phyloP scores from a whole-genome alignment of 1,140 invertebrate species.

The Carposina sasakii region DNA sequence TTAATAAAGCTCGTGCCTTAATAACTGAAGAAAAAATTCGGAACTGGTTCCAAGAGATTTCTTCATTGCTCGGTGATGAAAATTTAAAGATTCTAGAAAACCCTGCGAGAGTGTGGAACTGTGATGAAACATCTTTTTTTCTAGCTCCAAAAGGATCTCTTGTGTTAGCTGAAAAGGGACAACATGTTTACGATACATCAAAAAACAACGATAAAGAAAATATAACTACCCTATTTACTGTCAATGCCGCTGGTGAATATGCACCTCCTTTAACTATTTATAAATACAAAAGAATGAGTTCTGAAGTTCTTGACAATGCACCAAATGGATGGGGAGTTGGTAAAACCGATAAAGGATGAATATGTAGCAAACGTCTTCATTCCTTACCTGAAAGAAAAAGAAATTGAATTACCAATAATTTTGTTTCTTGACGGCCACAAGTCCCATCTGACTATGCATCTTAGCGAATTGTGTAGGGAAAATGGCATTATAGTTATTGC shows the following conservation, averaged over 20 bases:
- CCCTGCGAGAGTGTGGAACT: constrained; percentile 28
- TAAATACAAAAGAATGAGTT: constrained; percentile 34
- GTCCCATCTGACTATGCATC: constrained; percentile 41
- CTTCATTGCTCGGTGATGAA: constrained; percentile 19
- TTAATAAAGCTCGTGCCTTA: constrained; percentile 22
- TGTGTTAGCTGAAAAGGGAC: constrained; percentile 38
- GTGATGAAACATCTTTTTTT: constrained; percentile 42
- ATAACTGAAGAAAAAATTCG: constrained; percentile 28
- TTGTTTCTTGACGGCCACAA: constrained; percentile 54
- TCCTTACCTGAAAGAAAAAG: constrained; percentile 25
- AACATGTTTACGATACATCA: constrained; percentile 30
- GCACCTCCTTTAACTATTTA: constrained; percentile 35
- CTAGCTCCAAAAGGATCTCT: constrained; percentile 32
- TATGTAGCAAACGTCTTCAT: constrained; percentile 35
- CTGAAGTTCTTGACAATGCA: constrained; percentile 7
- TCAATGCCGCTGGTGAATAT: constrained; percentile 35
- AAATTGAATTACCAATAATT: constrained; percentile 39
- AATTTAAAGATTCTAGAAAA: constrained; percentile 23
- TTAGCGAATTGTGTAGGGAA: constrained; percentile 43
- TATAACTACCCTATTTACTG: constrained; percentile 37
- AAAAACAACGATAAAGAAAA: constrained; percentile 42
- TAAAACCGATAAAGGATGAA: constrained; percentile 27
- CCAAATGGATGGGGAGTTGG: not conserved
- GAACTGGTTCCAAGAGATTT: constrained; percentile 27
- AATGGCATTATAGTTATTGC: constrained; percentile 47